Evolutionary conservation across 1,140 invertebrate genomes (phyloP).

Genomic region (Aphis craccivora): DNA sequence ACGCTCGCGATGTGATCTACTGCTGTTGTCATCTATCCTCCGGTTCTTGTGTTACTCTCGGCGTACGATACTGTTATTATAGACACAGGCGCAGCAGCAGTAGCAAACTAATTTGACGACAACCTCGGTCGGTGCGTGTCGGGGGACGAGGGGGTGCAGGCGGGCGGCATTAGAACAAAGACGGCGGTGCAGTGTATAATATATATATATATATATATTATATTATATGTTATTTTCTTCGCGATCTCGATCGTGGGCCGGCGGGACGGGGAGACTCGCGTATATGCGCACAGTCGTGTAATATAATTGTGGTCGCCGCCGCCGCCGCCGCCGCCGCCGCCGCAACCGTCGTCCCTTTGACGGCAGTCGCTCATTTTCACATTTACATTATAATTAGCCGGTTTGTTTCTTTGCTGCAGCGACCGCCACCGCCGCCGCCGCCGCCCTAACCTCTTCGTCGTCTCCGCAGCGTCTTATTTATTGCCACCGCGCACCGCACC

Average conservation of each 20-base stretch:
- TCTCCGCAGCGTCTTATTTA: neutral
- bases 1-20: conserved; percentile 11
- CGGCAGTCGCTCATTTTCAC: conserved; percentile 49
- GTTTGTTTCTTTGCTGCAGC: conserved; percentile 40
- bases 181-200: neutral
- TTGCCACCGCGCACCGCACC: neutral
- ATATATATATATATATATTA: conserved; percentile 27
- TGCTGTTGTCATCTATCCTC: neutral
- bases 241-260: neutral
- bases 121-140: neutral
- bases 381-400: conserved; percentile 53
- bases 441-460: neutral
- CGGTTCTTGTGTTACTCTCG: neutral
- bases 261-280: neutral
- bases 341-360: conserved; percentile 31
- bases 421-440: neutral
- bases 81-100: neutral
- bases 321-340: neutral
- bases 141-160: neutral
- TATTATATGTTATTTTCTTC: conserved; percentile 33
- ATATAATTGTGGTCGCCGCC: conserved; percentile 46
- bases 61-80: neutral
- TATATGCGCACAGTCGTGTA: neutral
- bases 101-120: conserved; percentile 48
- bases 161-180: conserved; percentile 48